Base-by-base conservation (phyloP, 2,888 invertebrate species). In the Sphaeridia pumilis region DNA sequence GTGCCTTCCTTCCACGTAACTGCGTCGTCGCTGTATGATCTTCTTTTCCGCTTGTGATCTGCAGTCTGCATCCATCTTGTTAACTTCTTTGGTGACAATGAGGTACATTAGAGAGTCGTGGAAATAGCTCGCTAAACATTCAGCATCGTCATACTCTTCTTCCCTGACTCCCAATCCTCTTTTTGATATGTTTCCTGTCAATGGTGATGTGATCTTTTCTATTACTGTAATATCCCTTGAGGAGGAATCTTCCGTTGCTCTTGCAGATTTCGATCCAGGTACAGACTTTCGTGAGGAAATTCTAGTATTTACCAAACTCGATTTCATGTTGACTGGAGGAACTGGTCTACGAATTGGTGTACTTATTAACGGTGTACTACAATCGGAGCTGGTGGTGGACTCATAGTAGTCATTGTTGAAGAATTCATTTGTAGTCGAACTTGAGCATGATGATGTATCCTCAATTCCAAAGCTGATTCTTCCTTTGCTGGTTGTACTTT, bases 71-170 rank as follows among this genome's bases (percentile, higher is more conserved):
- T 58, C 49, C 21, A 42, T 48, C 0, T 47, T 31, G 25, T 49
- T 35, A 7, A 52, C 24, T 1, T 38, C 28, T 26, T 50, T 2
- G 24, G 48, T 43, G 21, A 31, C 35, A n/a, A 35, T 42, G 4
- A 46, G 22, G 36, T n/a, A 25, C 0, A 52, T 17, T 27, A 46
- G 22, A 10, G 53, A 41, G 7, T 53, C 55, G 17, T 43, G 28
- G 14, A 52, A 14, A 24, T 52, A 50, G 4, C 27, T 42, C 4
- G 17, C 14, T 1, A 42, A 25, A 24, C 24, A 27, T 26, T 43
- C 52, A 17, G 38, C 47, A 28, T 56, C 55, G 20, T 58, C 43
- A 27, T 56, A 48, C 28, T 58, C 58, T 12, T 52, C 54, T 22
- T 49, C 58, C 10, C 50, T 25, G 20, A 55, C 47, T 10, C 58